Evolutionary conservation across 2,888 invertebrate genomes (phyloP), one percentile per base, ranked within the genome.

Genomic region (Vesta saturnalis): DNA sequence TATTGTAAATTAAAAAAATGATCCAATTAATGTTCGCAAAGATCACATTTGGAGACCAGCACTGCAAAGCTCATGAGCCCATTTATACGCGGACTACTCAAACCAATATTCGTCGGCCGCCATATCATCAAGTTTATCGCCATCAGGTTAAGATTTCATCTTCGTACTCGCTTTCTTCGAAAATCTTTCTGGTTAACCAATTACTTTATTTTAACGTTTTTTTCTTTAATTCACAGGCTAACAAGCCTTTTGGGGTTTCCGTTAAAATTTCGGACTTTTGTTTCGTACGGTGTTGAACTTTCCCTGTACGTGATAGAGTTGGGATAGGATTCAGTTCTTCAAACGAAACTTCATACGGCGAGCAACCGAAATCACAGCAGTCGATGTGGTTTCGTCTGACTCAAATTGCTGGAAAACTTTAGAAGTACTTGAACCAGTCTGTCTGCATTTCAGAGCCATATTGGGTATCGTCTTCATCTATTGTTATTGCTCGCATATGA

Each of bases 221-320:
- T 30, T 14, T 46, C 12, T 46, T 46, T 46, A n/a, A 10, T 12
- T 46, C 14, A 14, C 46, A 46, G 14, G 15, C 46, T 46, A 46
- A n/a, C 46, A 46, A 46, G 15, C 2, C 46, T 46, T 46, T 46
- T 10, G 14, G 46, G n/a, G n/a, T 46, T 46, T 46, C 46, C 46
- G 46, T 46, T 46, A 46, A 46, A 46, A 46, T 46, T 46, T 46
- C 46, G 15, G 46, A 46, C 14, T 46, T 46, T 46, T 46, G 46
- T 14, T 46, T 46, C 14, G 2, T 46, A 10, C 14, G 14, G 4
- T 12, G 46, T 14, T 46, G 46, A 3, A 46, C 12, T 46, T 46
- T 46, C 4, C 46, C 15, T 46, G 46, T 46, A 14, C 10, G 30
- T 10, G 46, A n/a, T 46, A 12, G 46, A 46, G 46, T 46, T 10